Conservation (phyloP, 1,140 invertebrate species). For the Anagrus nilaparvatae region DNA sequence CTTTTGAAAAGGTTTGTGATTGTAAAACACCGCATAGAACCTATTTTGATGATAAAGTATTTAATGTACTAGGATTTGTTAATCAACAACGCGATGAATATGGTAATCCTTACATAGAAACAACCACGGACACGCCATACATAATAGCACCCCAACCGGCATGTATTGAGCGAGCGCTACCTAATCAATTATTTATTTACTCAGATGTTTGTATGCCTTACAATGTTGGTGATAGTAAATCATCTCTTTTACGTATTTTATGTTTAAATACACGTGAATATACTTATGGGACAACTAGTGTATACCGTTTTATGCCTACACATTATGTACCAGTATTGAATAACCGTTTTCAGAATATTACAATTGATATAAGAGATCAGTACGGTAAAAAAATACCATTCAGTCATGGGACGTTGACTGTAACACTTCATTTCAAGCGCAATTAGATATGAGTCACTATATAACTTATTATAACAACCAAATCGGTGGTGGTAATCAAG, state of each 20-base stretch:
- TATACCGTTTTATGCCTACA: slow-evolving; percentile 7
- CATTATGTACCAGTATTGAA: slow-evolving; percentile 13
- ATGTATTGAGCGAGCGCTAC: slow-evolving; percentile 6
- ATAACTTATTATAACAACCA: slow-evolving; percentile 6
- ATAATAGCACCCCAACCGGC: slow-evolving; percentile 3
- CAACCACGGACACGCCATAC: not conserved
- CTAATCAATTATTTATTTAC: slow-evolving; percentile 18
- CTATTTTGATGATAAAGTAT: too few relatives aligned
- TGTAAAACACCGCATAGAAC: too few relatives aligned
- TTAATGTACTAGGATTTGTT: too few relatives aligned
- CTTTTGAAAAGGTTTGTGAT: too few relatives aligned
- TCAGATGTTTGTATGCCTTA: slow-evolving; percentile 19
- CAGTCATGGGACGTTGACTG: slow-evolving; percentile 17
- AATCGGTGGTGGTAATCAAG: slow-evolving; percentile 4
- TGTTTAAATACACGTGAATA: slow-evolving; percentile 7
- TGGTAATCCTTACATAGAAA: not conserved
- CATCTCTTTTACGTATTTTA: slow-evolving; percentile 16
- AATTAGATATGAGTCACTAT: not conserved
- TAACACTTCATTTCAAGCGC: slow-evolving; percentile 18
- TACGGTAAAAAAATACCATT: slow-evolving; percentile 16
- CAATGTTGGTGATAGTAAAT: slow-evolving; percentile 17
- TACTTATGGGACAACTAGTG: slow-evolving; percentile 6
- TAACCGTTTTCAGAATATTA: slow-evolving; percentile 12
- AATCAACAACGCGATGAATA: too few relatives aligned
- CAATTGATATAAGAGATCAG: slow-evolving; percentile 16